Conservation (phyloP, 2,888 invertebrate species). For the Malthinus seriepunctatus region DNA sequence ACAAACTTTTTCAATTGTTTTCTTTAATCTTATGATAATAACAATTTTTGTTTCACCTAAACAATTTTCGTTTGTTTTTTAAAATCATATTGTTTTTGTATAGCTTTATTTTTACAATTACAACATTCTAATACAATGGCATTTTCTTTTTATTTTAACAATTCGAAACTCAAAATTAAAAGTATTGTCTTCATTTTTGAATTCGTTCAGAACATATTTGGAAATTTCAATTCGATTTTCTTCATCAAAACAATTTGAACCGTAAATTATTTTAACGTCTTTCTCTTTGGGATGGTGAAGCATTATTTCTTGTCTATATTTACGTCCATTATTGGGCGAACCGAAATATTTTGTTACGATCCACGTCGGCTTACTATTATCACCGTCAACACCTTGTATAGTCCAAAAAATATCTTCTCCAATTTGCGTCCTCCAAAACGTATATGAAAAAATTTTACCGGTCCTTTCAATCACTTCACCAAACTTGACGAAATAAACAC, state of each 20-base stretch:
- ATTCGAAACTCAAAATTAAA: slow-evolving; percentile 49
- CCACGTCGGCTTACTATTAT: slow-evolving; percentile 45
- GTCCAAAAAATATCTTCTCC: slow-evolving; percentile 52
- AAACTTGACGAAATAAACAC: slow-evolving; percentile 44
- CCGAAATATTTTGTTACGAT: slow-evolving; percentile 50
- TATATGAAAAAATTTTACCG: slow-evolving; percentile 51
- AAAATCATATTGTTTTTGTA: too few species aligned
- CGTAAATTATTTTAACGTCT: slow-evolving; percentile 49
- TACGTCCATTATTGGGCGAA: slow-evolving; percentile 41
- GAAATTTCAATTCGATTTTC: slow-evolving; percentile 49
- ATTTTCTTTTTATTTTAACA: slow-evolving; percentile 43
- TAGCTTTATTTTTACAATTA: neutral
- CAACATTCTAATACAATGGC: slow-evolving; percentile 24
- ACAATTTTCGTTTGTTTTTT: too few species aligned
- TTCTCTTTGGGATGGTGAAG: slow-evolving; percentile 48
- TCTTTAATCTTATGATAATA: too few species aligned
- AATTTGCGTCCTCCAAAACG: slow-evolving; percentile 51
- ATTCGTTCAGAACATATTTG: slow-evolving; percentile 46
- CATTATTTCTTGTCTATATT: slow-evolving; percentile 48
- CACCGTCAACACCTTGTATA: slow-evolving; percentile 47
- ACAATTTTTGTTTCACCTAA: too few species aligned
- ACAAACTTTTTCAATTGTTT: too few species aligned
- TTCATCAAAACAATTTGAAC: slow-evolving; percentile 44
- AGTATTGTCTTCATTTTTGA: slow-evolving; percentile 46
- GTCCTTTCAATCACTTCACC: slow-evolving; percentile 44